Evolutionary conservation across 2,797 vertebrate genomes (phyloP).

Genomic region (Chloroceryle amazona): DNA sequence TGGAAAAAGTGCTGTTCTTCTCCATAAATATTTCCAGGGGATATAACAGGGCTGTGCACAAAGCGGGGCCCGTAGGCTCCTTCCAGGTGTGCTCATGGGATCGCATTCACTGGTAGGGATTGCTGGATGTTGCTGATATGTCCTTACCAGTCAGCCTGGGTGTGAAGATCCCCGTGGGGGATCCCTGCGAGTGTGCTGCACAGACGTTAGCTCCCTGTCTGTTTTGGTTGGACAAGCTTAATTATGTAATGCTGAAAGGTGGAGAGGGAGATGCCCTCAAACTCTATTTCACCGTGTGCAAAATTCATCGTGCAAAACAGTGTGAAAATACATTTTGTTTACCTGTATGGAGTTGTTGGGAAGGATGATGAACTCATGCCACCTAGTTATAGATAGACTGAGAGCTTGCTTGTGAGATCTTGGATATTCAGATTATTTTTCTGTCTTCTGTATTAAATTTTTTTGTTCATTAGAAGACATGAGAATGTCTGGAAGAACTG

Average conservation of each 20-base stretch:
- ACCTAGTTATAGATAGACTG: not conserved
- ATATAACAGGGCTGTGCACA: not conserved
- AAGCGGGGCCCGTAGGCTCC: not conserved
- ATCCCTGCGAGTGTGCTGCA: not conserved
- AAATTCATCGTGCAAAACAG: not conserved
- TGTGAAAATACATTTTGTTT: not conserved
- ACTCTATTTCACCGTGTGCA: not conserved
- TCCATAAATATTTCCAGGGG: not conserved
- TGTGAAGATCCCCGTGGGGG: not conserved
- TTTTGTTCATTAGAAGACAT: not conserved
- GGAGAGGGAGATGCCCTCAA: not conserved
- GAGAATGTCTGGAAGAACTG: not conserved
- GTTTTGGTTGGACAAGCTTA: not conserved
- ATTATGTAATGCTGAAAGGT: not conserved
- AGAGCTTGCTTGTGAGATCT: not conserved
- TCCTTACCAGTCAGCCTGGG: not conserved
- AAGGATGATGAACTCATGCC: not conserved
- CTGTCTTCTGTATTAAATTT: not conserved
- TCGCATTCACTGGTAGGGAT: not conserved
- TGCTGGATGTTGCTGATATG: not conserved
- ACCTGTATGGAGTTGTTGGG: not conserved
- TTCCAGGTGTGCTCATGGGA: not conserved
- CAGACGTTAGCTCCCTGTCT: not conserved
- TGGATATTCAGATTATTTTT: not conserved
- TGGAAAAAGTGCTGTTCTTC: not conserved